These are phyloP conservation scores for Ruditapes philippinarum DNA, from an alignment of 1,140 invertebrate species.

Conservation along the genomic window DNA sequence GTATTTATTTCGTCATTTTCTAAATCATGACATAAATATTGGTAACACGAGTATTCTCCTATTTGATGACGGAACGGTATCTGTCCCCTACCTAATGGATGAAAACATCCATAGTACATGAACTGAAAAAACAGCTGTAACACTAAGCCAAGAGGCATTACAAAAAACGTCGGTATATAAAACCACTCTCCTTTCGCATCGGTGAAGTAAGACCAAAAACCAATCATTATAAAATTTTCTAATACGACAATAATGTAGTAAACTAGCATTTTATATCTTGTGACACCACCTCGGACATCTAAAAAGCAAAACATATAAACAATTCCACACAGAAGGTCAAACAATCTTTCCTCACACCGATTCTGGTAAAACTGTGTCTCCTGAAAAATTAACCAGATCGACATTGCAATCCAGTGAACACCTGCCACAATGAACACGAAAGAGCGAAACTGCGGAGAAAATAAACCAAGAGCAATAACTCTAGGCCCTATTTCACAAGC, in stretches of 20 bases:
- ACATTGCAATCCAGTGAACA: conserved; percentile 92
- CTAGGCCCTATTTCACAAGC: conserved; percentile 92
- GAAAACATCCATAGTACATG: conserved; percentile 81
- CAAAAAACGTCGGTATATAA: conserved; percentile 79
- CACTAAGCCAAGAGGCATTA: conserved; percentile 75
- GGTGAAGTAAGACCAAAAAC: conserved; percentile 87
- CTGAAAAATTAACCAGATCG: conserved; percentile 91
- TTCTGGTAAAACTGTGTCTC: conserved; percentile 87
- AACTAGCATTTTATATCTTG: conserved; percentile 88
- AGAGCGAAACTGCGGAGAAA: conserved; percentile 87
- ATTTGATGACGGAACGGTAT: conserved; percentile 49
- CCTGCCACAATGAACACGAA: conserved; percentile 87
- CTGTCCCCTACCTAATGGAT: conserved; percentile 74
- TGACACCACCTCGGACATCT: conserved; percentile 90
- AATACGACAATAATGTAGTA: conserved; percentile 90
- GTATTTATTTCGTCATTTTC: conserved; percentile 40
- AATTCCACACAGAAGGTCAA: conserved; percentile 91
- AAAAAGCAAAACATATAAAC: conserved; percentile 92
- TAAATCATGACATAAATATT: conserved; percentile 69
- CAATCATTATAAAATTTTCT: conserved; percentile 90
- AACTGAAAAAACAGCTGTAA: conserved; percentile 80
- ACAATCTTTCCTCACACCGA: conserved; percentile 87
- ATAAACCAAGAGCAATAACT: conserved; percentile 88
- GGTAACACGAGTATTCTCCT: conserved; percentile 62
- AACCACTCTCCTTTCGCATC: conserved; percentile 80